phyloP scores from a whole-genome alignment of 2,888 invertebrate genomes.

The Drosophila rellima region DNA sequence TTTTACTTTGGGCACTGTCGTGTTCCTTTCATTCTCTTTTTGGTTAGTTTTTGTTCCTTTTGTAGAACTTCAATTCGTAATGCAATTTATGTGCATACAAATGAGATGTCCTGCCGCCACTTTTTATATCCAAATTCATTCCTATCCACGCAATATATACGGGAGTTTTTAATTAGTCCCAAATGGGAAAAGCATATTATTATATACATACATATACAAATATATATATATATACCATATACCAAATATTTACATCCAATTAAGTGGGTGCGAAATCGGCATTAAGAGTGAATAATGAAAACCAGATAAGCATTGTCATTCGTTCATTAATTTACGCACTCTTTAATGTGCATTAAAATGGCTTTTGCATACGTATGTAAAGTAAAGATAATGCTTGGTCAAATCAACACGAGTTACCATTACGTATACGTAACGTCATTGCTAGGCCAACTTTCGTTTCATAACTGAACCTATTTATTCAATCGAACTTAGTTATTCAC shows the following conservation, averaged over 20 bases:
- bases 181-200: background rate
- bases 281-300: conserved; percentile 27
- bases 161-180: conserved; percentile 35
- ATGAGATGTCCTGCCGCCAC: conserved; percentile 41
- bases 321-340: conserved; percentile 28
- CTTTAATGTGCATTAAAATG: conserved; percentile 34
- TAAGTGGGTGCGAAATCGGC: conserved; percentile 35
- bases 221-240: background rate
- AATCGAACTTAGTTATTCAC: background rate
- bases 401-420: background rate
- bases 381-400: background rate
- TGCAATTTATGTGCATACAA: conserved; percentile 71
- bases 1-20: conserved; percentile 48
- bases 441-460: background rate
- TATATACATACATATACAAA: conserved; percentile 6
- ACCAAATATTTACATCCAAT: conserved; percentile 30
- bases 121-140: conserved; percentile 40
- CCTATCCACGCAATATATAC: background rate
- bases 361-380: conserved; percentile 8
- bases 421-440: conserved; percentile 12
- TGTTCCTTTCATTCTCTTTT: conserved; percentile 7
- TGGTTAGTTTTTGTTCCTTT: conserved; percentile 2
- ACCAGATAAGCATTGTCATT: conserved; percentile 24
- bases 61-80: conserved; percentile 55
- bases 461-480: background rate